Percentiles rank a stretch among this genome's conserved stretches.
These are phyloP conservation scores for Lycaena phlaeas DNA, from an alignment of 2,888 invertebrate genomes.

Conservation along the genomic window DNA sequence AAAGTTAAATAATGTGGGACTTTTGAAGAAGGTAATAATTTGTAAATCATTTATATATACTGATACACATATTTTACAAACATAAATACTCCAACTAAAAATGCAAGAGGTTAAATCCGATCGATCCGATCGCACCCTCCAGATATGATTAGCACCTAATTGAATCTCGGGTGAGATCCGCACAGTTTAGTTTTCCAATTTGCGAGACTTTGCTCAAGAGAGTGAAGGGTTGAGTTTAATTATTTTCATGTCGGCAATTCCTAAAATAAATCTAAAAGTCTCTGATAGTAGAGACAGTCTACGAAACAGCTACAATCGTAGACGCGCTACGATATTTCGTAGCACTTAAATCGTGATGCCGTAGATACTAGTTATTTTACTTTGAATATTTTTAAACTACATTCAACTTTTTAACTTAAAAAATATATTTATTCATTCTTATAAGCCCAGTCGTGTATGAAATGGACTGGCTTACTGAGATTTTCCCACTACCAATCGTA, in stretches of 20 bases:
- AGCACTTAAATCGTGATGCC: no score
- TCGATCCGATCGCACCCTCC: conserved; percentile 67
- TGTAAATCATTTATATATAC: no score
- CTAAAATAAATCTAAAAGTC: conserved; percentile 45
- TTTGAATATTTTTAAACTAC: no score
- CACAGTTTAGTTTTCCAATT: conserved; percentile 72
- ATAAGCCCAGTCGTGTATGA: no score
- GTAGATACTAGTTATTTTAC: no score
- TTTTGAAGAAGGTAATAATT: no score
- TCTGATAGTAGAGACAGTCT: conserved; percentile 11
- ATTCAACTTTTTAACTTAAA: no score
- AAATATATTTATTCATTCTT: no score
- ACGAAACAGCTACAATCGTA: not conserved
- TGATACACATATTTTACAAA: not conserved
- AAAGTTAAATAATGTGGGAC: not conserved
- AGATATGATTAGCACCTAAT: conserved; percentile 72
- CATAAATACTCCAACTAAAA: conserved; percentile 20
- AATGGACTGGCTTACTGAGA: no score
- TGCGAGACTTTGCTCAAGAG: conserved; percentile 58
- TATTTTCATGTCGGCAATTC: conserved; percentile 46
- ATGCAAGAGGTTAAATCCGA: conserved; percentile 43
- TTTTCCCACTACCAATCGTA: no score
- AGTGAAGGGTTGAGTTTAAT: conserved; percentile 69
- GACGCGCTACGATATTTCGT: not conserved
- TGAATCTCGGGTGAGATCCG: conserved; percentile 68